Base-by-base conservation (phyloP, 2,113 vertebrate species). In the Saimiri boliviensis region DNA sequence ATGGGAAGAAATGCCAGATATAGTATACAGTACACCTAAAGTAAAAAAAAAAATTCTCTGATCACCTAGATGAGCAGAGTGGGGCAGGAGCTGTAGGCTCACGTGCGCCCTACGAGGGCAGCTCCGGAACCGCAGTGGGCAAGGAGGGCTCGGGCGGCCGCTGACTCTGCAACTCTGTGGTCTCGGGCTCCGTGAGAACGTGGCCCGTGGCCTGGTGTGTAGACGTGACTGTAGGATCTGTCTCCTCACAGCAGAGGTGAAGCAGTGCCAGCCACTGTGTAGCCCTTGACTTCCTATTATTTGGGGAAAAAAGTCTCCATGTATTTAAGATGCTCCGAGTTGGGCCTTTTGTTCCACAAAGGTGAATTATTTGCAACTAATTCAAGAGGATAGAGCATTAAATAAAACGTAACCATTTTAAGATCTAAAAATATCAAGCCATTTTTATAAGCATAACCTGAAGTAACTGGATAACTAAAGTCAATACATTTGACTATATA, bases 181-280 rank as follows among this genome's bases (percentile, higher is more conserved):
- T 20, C 47, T 9, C 0, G 0, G 8, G 14, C 35, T 49, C 45
- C 2, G 1, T 10, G 30, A 49, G 45, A 30, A 32, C 2, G 6
- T 5, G 27, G 4, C 74, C 42, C 1, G 3, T 10, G 27, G 5
- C 42, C 42, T 25, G 8, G 42, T 14, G 2, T 8, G 2, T 16
- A 47, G 27, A 32, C 9, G 42, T 47, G 14, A 17, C 13, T 8
- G 74, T 30, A 32, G 32, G 25, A 25, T 17, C 60, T 4, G 45
- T 20, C 16, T 87, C n/a, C 25, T 49, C 21, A 30, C 13, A 10
- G 23, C n/a, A 9, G 1, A 32, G 10, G 1, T 60, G 35, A 30
- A n/a, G 32, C 4, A 17, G 16, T 37, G 11, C 16, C 4, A 40
- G 7, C 8, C 32, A 2, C 9, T 90, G 17, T 25, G 8, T 45